Conservation (phyloP, 2,888 invertebrate species). For the Drosophila flavopinicola region DNA sequence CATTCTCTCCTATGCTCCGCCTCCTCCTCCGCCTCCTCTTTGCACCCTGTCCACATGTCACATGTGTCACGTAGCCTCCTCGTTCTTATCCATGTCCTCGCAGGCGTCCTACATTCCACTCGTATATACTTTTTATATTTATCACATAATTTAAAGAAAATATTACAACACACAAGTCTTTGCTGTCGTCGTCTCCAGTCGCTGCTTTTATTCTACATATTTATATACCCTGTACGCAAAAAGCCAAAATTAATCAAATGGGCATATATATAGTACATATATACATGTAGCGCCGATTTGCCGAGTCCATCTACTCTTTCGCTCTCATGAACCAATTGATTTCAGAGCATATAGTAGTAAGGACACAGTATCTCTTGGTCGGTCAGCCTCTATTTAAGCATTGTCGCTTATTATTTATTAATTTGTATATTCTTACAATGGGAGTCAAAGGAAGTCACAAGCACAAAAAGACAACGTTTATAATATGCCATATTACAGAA, state of each 20-base stretch:
- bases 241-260: not conserved
- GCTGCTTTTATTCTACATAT: constrained; percentile 8
- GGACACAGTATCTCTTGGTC: not conserved
- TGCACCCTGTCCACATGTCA: constrained; percentile 9
- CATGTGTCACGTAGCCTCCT: constrained; percentile 44
- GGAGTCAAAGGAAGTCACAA: not conserved
- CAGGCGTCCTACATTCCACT: constrained; percentile 12
- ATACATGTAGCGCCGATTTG: no score
- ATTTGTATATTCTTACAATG: not conserved
- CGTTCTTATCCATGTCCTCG: constrained; percentile 19
- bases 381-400: not conserved
- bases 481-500: no score
- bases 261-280: no score
- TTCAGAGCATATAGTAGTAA: no score
- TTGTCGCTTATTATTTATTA: not conserved
- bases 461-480: no score
- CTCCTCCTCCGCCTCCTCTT: no score
- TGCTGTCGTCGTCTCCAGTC: constrained; percentile 28
- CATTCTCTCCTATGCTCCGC: constrained; percentile 16
- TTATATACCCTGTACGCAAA: constrained; percentile 8
- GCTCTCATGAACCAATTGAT: no score
- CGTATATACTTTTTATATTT: constrained; percentile 63
- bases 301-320: no score
- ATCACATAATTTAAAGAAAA: constrained; percentile 76
- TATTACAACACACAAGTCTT: constrained; percentile 59